Conservation (phyloP, 2,888 invertebrate genomes). For the Meandrusa payeni region DNA sequence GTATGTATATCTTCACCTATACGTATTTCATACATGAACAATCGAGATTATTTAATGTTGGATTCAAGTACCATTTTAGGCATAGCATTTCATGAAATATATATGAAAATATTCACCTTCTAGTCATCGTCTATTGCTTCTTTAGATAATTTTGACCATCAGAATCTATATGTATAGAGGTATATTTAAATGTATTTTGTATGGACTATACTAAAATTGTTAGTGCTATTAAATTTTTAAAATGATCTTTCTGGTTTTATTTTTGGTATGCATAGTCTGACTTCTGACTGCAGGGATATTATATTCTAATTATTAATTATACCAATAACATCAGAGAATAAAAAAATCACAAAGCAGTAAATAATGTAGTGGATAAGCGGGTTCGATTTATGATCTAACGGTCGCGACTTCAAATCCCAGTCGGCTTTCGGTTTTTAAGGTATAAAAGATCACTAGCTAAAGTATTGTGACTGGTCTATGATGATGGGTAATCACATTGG, state of each 20-base stretch:
- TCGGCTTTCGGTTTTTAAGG: too few species aligned
- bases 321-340: too few species aligned
- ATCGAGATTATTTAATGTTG: constrained; percentile 14
- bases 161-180: constrained; percentile 32
- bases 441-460: too few species aligned
- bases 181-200: constrained; percentile 70
- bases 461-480: too few species aligned
- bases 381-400: too few species aligned
- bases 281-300: too few species aligned
- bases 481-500: too few species aligned
- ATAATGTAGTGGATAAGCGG: too few species aligned
- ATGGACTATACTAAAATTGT: constrained; percentile 61
- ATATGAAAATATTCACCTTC: constrained; percentile 28
- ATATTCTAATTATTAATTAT: too few species aligned
- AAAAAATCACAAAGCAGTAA: too few species aligned
- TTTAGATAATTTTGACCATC: constrained; percentile 32
- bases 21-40: constrained; percentile 10
- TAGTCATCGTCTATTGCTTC: constrained; percentile 34
- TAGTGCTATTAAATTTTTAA: constrained; percentile 67
- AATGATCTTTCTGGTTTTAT: constrained; percentile 31
- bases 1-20: constrained; percentile 11
- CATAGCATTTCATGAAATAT: constrained; percentile 13
- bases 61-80: neutral
- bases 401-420: too few species aligned
- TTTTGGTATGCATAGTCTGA: too few species aligned